phyloP scores from a whole-genome alignment of 2,113 vertebrate genomes.

The Oncorhynchus clarkii region DNA sequence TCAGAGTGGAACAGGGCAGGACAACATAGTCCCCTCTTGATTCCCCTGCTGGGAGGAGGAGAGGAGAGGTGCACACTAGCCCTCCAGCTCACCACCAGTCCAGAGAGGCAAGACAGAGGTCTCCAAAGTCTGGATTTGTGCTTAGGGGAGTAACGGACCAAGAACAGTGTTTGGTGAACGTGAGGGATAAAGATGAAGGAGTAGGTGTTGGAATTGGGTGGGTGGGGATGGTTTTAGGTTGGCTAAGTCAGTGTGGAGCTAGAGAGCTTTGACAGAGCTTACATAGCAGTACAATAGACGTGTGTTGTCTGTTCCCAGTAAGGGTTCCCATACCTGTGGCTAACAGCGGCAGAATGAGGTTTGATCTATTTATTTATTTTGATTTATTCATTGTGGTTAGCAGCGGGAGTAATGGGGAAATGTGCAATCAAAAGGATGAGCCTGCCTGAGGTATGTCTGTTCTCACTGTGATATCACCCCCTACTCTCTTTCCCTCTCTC shows the following conservation, averaged over 20 bases:
- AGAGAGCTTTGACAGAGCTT: not conserved
- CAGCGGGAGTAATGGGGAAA: slow-evolving; percentile 1
- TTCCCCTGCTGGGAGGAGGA: not conserved
- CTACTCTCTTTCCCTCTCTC: not conserved
- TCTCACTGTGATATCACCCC: not conserved
- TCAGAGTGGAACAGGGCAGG: not conserved
- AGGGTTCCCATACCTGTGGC: not conserved
- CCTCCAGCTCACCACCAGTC: not conserved
- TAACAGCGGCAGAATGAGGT: not conserved
- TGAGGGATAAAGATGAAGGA: not conserved
- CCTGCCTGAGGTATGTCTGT: not conserved
- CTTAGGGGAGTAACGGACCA: not conserved
- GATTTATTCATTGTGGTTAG: slow-evolving; percentile 2
- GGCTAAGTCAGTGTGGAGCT: not conserved
- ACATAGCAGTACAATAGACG: not conserved
- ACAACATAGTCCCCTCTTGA: not conserved
- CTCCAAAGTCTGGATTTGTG: not conserved
- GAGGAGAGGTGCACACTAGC: not conserved
- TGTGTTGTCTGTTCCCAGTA: not conserved
- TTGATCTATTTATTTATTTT: not conserved
- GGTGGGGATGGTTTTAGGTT: not conserved
- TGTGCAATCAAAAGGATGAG: not conserved
- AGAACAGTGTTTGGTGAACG: not conserved
- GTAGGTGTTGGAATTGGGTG: not conserved
- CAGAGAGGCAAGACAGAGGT: not conserved